Evolutionary conservation across 1,140 invertebrate genomes (phyloP).

Genomic region (Dendroctonus valens): DNA sequence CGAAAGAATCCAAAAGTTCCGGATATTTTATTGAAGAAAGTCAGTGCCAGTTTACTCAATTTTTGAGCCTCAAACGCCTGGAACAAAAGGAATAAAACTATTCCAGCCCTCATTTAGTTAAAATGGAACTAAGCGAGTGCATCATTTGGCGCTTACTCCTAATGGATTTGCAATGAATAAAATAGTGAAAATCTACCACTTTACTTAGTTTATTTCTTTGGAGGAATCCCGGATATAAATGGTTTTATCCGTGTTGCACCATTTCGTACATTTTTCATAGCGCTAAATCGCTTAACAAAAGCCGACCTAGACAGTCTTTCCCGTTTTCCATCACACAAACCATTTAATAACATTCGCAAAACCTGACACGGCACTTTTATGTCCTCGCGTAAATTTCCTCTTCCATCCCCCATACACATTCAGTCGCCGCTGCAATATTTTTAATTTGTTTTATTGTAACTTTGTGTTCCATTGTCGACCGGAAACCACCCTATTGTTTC

Average conservation of each 20-base stretch:
- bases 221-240: background rate
- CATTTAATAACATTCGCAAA: constrained; percentile 39
- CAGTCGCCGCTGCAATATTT: constrained; percentile 29
- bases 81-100: no score
- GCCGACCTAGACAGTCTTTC: constrained; percentile 28
- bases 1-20: no score
- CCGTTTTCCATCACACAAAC: constrained; percentile 35
- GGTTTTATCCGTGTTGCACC: constrained; percentile 21
- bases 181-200: no score
- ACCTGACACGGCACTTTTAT: constrained; percentile 36
- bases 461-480: constrained; percentile 33
- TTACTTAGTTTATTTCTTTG: no score
- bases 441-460: constrained; percentile 39
- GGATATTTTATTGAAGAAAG: no score
- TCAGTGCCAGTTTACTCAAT: no score
- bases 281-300: constrained; percentile 32
- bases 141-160: no score
- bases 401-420: constrained; percentile 10
- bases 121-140: no score
- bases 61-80: no score
- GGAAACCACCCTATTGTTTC: constrained; percentile 37
- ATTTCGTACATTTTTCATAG: constrained; percentile 26
- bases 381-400: constrained; percentile 33
- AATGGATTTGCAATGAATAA: no score
- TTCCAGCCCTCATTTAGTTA: no score